Evolutionary conservation across 2,797 vertebrate genomes (phyloP).

Genomic region (Gouania willdenowi): DNA sequence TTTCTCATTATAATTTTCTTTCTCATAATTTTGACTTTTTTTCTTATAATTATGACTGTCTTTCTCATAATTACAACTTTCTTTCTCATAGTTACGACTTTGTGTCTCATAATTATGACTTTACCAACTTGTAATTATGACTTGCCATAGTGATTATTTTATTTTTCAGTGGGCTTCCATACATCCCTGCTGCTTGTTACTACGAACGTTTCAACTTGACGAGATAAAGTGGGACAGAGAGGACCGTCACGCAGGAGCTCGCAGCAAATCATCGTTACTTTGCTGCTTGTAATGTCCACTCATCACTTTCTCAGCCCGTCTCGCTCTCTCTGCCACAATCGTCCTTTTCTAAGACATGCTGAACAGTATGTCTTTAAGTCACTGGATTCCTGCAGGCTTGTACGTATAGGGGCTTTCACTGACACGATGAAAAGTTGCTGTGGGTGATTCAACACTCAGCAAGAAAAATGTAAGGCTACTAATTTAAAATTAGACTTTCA

Average conservation of each 20-base stretch:
- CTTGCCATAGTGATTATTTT: too few species aligned
- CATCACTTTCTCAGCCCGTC: slow-evolving; percentile 15
- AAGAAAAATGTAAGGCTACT: too few species aligned
- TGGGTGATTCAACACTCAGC: slow-evolving; percentile 10
- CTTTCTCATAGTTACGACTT: too few species aligned
- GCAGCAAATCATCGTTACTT: slow-evolving; percentile 8
- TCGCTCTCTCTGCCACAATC: slow-evolving; percentile 29
- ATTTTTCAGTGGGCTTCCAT: too few species aligned
- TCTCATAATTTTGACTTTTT: too few species aligned
- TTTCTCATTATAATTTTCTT: too few species aligned
- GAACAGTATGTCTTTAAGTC: slow-evolving; percentile 35
- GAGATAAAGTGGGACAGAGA: slow-evolving; percentile 1
- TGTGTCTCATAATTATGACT: too few species aligned
- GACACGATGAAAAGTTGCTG: slow-evolving; percentile 25
- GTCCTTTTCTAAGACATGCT: slow-evolving; percentile 25
- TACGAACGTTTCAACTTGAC: neutral
- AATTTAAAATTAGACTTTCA: too few species aligned
- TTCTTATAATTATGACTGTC: too few species aligned
- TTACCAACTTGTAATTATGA: too few species aligned
- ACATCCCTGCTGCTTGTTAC: neutral
- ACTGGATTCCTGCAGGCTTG: slow-evolving; percentile 13
- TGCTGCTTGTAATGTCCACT: slow-evolving; percentile 9
- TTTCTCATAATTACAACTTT: too few species aligned
- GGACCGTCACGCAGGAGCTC: neutral
- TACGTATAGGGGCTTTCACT: slow-evolving; percentile 12